Evolutionary conservation across 2,888 invertebrate species (phyloP).

Genomic region (Neria commutata): DNA sequence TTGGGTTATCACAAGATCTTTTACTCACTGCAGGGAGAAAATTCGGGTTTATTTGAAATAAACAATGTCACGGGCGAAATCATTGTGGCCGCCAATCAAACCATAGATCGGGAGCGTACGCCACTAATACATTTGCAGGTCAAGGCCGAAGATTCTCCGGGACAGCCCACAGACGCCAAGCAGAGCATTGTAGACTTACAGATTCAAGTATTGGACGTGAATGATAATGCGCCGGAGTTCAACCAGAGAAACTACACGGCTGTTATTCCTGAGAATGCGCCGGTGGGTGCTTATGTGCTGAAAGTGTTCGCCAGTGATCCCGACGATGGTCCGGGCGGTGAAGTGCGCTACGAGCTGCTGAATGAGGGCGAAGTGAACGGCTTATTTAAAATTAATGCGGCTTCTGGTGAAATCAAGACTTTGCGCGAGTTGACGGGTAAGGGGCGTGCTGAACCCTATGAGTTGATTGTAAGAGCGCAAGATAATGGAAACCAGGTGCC

Average conservation of each 20-base stretch:
- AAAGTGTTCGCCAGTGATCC: slow-evolving; percentile 76
- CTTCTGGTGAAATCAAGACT: slow-evolving; percentile 73
- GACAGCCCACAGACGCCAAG: slow-evolving; percentile 70
- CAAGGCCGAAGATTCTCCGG: slow-evolving; percentile 78
- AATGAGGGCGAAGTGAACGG: slow-evolving; percentile 77
- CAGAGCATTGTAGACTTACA: slow-evolving; percentile 70
- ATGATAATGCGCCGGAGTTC: slow-evolving; percentile 78
- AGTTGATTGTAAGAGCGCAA: slow-evolving; percentile 70
- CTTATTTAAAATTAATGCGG: slow-evolving; percentile 70
- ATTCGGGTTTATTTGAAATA: slow-evolving; percentile 75
- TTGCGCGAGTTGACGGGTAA: slow-evolving; percentile 73
- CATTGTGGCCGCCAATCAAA: slow-evolving; percentile 69
- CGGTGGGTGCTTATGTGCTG: slow-evolving; percentile 69
- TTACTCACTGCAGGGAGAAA: slow-evolving; percentile 76
- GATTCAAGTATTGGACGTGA: slow-evolving; percentile 76
- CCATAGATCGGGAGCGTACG: slow-evolving; percentile 75
- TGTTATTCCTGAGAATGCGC: slow-evolving; percentile 79
- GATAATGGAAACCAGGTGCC: slow-evolving; percentile 70
- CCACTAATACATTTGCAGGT: slow-evolving; percentile 73
- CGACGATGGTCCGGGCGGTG: slow-evolving; percentile 76
- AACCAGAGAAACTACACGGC: slow-evolving; percentile 69
- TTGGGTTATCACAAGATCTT: slow-evolving; percentile 73
- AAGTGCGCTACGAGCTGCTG: slow-evolving; percentile 73
- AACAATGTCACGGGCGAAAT: slow-evolving; percentile 73
- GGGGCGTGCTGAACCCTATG: slow-evolving; percentile 76